Percentiles rank a stretch among this genome's conserved stretches.
Conservation (phyloP, 2,888 invertebrate genomes). For the Hypsopygia costalis region DNA sequence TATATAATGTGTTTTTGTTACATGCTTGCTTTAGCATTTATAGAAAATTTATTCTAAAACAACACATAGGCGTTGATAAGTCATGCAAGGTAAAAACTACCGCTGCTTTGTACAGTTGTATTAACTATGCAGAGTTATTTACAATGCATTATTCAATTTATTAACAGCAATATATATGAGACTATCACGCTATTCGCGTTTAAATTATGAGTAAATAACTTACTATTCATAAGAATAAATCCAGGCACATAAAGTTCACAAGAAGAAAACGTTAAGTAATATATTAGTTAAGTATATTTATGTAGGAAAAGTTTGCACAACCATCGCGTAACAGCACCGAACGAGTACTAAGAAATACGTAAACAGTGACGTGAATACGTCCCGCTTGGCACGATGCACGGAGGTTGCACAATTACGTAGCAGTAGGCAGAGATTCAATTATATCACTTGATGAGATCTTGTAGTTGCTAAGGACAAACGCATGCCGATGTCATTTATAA, state of each 20-base stretch:
- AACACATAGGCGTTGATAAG: too few relatives aligned
- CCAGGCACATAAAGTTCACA: background rate
- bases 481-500: background rate
- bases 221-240: conserved; percentile 4
- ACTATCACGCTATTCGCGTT: too few relatives aligned
- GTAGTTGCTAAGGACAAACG: background rate
- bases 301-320: background rate
- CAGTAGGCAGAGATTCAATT: conserved; percentile 1
- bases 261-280: background rate
- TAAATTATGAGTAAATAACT: background rate
- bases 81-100: too few relatives aligned
- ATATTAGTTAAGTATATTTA: too few relatives aligned
- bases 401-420: conserved; percentile 4
- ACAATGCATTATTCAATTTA: too few relatives aligned
- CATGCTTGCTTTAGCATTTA: too few relatives aligned
- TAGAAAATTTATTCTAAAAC: too few relatives aligned
- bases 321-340: conserved; percentile 2
- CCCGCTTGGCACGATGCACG: background rate
- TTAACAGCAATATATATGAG: too few relatives aligned
- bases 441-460: conserved; percentile 5
- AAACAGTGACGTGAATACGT: conserved; percentile 3
- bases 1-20: too few relatives aligned
- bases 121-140: too few relatives aligned
- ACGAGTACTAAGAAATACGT: background rate
- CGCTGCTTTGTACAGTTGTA: too few relatives aligned